phyloP scores from a whole-genome alignment of 2,888 invertebrate genomes.

The Iphiclides podalirius region DNA sequence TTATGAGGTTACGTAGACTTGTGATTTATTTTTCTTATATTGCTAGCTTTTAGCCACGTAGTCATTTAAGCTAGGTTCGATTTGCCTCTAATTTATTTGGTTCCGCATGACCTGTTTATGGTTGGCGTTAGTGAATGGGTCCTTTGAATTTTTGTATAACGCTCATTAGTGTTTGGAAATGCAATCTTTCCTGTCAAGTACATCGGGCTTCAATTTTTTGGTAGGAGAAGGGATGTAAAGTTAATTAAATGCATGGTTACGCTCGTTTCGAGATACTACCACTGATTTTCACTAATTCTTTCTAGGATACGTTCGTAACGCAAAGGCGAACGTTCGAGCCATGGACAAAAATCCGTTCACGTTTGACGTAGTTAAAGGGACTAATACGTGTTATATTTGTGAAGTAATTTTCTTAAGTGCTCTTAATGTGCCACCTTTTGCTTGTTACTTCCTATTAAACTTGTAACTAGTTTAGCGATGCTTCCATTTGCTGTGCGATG shows the following conservation, averaged over 20 bases:
- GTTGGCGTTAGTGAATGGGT: background rate
- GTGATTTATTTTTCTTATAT: constrained; percentile 68
- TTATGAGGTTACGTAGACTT: constrained; percentile 54
- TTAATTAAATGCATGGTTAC: constrained; percentile 18
- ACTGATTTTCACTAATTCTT: constrained; percentile 35
- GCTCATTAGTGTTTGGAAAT: constrained; percentile 2
- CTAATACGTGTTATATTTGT: constrained; percentile 60
- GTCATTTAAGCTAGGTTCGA: constrained; percentile 72
- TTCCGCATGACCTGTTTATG: constrained; percentile 33
- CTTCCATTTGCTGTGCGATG: constrained; percentile 47
- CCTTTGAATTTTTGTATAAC: background rate
- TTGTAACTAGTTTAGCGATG: constrained; percentile 29
- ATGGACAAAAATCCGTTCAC: background rate
- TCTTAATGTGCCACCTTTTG: constrained; percentile 1
- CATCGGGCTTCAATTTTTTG: constrained; percentile 17
- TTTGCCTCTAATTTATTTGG: constrained; percentile 63
- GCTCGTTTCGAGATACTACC: constrained; percentile 39
- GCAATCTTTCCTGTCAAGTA: constrained; percentile 15
- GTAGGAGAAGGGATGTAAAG: background rate
- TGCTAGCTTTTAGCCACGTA: constrained; percentile 70
- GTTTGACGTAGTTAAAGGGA: constrained; percentile 8
- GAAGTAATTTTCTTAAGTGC: constrained; percentile 27
- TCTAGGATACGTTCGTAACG: constrained; percentile 10
- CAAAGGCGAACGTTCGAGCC: background rate
- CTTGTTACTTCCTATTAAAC: constrained; percentile 24